Evolutionary conservation across 64 coral and sea anemone genomes (phyloP), one percentile per base, ranked within the genome.

Genomic region (Acropora tenuis): DNA sequence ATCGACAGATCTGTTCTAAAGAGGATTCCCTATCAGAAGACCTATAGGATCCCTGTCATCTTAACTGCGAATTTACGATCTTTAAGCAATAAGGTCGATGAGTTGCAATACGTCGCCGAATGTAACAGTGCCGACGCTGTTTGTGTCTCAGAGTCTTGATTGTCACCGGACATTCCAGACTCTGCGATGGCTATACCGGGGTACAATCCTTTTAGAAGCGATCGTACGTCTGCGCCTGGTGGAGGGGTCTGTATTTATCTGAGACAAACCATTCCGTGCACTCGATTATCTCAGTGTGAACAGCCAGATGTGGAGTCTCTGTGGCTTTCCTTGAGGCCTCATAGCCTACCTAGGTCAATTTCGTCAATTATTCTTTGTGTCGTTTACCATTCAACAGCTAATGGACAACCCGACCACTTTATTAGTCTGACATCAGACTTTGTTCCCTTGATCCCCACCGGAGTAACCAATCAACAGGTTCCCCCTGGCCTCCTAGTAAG

Each of bases 131-230:
- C 17, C 50, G 90, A 85, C 44, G 82, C 76, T 73, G 50, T 92
- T 17, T 92, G 90, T 77, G 45, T 92, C 12, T 50, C 82, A 15
- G 83, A 80, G 61, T 18, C 90, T 12, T 89, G 92, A 68, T 80
- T 94, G 48, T 86, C 80, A 58, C 46, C 75, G 9, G 63, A 87
- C 59, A 87, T 90, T 69, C 79, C 80, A 4, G 74, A 90, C 48
- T 94, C 93, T 78, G 9, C 12, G n/a, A 75, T 90, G 30, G 80
- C 87, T 90, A 85, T 94, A 42, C 58, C 63, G 13, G 87, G 60
- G 12, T 94, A 76, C 49, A 90, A 86, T 15, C 46, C 90, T 76
- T 94, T 94, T 60, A 79, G 88, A 41, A 94, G 80, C 43, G 88
- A 90, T 59, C 57, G 80, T 73, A 71, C 77, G 18, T 45, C 53